phyloP scores from a whole-genome alignment of 2,113 vertebrate genomes.

The Entelurus aequoreus region DNA sequence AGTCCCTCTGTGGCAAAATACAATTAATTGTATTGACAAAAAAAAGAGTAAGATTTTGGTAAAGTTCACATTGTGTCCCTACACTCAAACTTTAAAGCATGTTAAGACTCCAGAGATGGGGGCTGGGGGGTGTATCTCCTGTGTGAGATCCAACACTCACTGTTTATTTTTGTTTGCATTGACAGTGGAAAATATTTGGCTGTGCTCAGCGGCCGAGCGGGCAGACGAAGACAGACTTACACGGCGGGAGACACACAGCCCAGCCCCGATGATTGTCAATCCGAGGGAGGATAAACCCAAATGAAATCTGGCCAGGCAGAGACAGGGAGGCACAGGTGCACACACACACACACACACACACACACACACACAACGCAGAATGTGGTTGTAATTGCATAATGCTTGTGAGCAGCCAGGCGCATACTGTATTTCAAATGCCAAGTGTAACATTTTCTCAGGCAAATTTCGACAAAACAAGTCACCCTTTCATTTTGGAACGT shows the following conservation, averaged over 20 bases:
- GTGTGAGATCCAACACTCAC: slow-evolving; percentile 30
- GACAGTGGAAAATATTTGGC: slow-evolving; percentile 52
- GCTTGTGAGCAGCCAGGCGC: slow-evolving; percentile 32
- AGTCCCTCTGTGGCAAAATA: background rate
- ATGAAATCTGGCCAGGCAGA: slow-evolving; percentile 16
- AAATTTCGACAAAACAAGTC: too few species aligned
- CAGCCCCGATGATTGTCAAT: slow-evolving; percentile 24
- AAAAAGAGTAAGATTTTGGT: background rate
- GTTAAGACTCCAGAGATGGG: slow-evolving; percentile 13
- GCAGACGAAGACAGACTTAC: slow-evolving; percentile 27
- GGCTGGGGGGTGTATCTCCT: slow-evolving; percentile 16
- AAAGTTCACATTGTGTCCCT: background rate
- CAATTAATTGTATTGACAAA: background rate
- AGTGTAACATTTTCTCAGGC: slow-evolving; percentile 19
- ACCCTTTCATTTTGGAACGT: too few species aligned
- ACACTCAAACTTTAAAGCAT: slow-evolving; percentile 13
- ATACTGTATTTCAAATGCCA: slow-evolving; percentile 28
- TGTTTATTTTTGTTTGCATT: slow-evolving; percentile 37
- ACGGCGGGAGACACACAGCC: slow-evolving; percentile 21
- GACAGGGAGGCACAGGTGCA: slow-evolving; percentile 13
- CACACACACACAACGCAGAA: slow-evolving; percentile 10
- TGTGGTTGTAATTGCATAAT: slow-evolving; percentile 20
- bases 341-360: slow-evolving; percentile 5
- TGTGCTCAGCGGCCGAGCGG: slow-evolving; percentile 25
- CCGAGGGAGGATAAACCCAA: slow-evolving; percentile 36